A percentile compares a stretch with the other conserved stretches of the same genome.
Conservation (phyloP, 2,797 vertebrate genomes). For the Hafferia zeledoni region DNA sequence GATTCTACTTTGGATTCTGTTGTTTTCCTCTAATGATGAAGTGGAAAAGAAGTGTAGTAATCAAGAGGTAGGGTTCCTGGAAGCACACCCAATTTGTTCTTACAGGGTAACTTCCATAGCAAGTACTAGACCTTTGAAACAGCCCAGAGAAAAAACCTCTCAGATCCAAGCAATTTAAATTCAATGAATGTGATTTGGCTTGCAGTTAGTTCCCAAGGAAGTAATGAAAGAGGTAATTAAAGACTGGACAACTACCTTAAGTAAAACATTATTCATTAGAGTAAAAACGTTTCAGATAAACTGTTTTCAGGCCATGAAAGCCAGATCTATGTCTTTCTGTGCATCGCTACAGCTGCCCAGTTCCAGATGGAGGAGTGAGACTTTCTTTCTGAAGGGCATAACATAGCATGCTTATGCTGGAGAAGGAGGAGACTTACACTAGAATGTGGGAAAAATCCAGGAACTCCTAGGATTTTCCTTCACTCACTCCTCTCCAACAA, state of each 20-base stretch:
- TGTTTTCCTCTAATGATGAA: background rate
- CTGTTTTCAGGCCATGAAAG: background rate
- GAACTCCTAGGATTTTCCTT: background rate
- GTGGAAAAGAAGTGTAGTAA: background rate
- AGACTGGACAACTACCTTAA: conserved; percentile 31
- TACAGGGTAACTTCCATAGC: background rate
- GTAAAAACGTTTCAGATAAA: background rate
- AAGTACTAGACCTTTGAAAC: background rate
- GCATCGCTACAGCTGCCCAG: background rate
- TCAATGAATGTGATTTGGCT: conserved; percentile 25
- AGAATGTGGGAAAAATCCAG: background rate
- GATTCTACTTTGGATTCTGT: background rate
- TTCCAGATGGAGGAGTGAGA: background rate
- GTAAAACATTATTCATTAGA: conserved; percentile 16
- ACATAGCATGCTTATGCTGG: background rate
- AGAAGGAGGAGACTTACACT: background rate
- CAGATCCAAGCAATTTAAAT: conserved; percentile 30
- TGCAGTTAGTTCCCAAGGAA: conserved; percentile 27
- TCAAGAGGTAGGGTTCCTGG: background rate
- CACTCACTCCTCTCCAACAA: background rate
- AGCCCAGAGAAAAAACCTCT: background rate
- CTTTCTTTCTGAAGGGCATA: background rate
- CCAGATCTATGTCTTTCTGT: background rate
- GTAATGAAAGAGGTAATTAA: conserved; percentile 55
- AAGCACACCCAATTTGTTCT: background rate